These are phyloP conservation scores for Actinopyga echinites DNA, from an alignment of 53 echinoderm and acorn worm genomes.

Conservation along the genomic window DNA sequence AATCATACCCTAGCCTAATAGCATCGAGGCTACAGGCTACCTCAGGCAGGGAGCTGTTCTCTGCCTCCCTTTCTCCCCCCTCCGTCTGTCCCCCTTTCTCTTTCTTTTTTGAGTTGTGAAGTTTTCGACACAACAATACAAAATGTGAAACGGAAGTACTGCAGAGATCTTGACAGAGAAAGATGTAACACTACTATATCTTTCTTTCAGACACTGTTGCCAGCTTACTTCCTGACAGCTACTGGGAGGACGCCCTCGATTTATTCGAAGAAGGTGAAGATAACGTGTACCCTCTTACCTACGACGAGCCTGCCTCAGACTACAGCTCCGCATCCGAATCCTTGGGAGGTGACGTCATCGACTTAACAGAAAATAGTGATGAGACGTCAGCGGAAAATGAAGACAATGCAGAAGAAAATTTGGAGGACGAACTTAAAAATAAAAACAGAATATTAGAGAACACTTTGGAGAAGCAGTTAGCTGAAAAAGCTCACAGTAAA, in stretches of 20 bases:
- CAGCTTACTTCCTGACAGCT: constrained; percentile 53
- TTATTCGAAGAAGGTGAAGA: background rate
- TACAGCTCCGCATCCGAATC: background rate
- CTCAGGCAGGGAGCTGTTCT: too few relatives aligned
- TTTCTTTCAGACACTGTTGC: constrained; percentile 48
- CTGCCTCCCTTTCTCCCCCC: too few relatives aligned
- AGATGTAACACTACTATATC: background rate
- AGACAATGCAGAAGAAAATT: background rate
- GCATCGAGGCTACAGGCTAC: too few relatives aligned
- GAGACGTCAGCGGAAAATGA: background rate
- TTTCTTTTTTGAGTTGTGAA: too few relatives aligned
- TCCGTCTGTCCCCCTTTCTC: too few relatives aligned
- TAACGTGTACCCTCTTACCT: background rate
- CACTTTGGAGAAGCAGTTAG: constrained; percentile 11
- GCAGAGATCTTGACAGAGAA: too few relatives aligned
- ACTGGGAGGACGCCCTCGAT: constrained; percentile 51
- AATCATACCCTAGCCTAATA: too few relatives aligned
- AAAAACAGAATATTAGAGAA: constrained; percentile 7
- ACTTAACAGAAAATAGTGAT: background rate
- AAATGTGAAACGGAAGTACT: too few relatives aligned
- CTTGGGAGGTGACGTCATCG: constrained; percentile 1
- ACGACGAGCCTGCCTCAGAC: constrained; percentile 6
- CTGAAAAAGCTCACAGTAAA: constrained; percentile 25
- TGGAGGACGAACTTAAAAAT: constrained; percentile 14
- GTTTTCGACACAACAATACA: too few relatives aligned